phyloP scores from a whole-genome alignment of 2,797 vertebrate genomes.

The Arrhamphus sclerolepis region DNA sequence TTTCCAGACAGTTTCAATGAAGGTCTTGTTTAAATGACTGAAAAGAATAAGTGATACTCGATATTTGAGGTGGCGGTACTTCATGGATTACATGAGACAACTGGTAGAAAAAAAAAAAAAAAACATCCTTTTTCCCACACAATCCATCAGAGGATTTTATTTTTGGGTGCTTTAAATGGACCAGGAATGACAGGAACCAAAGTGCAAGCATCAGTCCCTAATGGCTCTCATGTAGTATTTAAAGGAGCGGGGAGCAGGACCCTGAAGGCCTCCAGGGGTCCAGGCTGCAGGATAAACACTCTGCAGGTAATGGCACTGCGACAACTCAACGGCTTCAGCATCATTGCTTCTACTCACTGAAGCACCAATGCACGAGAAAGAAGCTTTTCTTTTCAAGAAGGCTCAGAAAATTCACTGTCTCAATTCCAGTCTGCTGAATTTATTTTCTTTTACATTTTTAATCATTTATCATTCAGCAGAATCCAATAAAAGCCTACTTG shows the following conservation, averaged over 20 bases:
- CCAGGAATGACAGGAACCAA: slow-evolving; percentile 38
- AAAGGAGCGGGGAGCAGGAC: slow-evolving; percentile 40
- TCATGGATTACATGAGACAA: slow-evolving; percentile 10
- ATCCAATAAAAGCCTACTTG: background rate
- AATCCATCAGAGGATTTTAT: slow-evolving; percentile 52
- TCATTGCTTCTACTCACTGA: slow-evolving; percentile 26
- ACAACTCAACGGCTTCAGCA: slow-evolving; percentile 26
- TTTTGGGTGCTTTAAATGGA: slow-evolving; percentile 59
- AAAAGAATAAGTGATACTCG: too few relatives aligned
- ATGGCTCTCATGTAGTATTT: slow-evolving; percentile 66
- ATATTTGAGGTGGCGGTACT: background rate
- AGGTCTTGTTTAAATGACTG: too few relatives aligned
- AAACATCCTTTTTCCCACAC: background rate
- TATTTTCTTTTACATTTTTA: background rate
- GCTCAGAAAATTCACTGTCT: background rate
- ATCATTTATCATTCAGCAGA: background rate
- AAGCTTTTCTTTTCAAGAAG: slow-evolving; percentile 39
- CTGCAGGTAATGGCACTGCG: slow-evolving; percentile 61
- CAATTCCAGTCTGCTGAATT: background rate
- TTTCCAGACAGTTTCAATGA: too few relatives aligned
- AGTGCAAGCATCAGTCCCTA: slow-evolving; percentile 52
- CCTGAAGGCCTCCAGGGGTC: slow-evolving; percentile 14
- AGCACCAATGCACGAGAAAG: slow-evolving; percentile 16
- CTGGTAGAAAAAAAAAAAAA: slow-evolving; percentile 23
- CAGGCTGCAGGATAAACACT: slow-evolving; percentile 54